Evolutionary conservation across 2,113 vertebrate species (phyloP), one percentile per base, ranked within the genome.

Genomic region (Gasterosteus nipponicus): DNA sequence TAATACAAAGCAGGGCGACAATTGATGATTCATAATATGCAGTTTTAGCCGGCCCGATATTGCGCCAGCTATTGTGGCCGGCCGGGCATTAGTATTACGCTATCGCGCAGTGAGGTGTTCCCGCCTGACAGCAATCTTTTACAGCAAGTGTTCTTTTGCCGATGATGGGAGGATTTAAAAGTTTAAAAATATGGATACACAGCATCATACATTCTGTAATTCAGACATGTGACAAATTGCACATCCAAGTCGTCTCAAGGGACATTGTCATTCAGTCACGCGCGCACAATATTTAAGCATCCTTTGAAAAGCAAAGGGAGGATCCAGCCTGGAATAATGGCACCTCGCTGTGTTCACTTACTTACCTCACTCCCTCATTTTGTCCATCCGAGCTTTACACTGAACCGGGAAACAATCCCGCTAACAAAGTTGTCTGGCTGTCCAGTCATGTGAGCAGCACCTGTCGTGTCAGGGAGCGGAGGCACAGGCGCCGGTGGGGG

Each of bases 21-120:
- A 93, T 93, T 92, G 92, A 92, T 94, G 90, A 94, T 94, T 94
- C 91, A 90, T 93, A 94, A 95, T 92, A 91, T 93, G 89, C 91
- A 91, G 88, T 93, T 94, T 94, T 92, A 93, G 91, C 89, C 89
- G 67, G 78, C 86, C 22, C 67, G 80, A 87, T 92, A 89, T 66
- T 26, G 22, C 58, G 10, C 74, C 82, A 75, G 82, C 89, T 86
- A 89, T 94, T 94, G 89, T 93, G 85, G 74, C 66, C 49, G 57
- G 51, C 72, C 70, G 80, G 73, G 87, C 86, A 90, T 93, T 93
- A 89, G 89, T 77, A 62, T 78, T 80, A 80, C 72, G 54, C 66
- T 80, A 87, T 90, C 80, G 87, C 61, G 65, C 75, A 71, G 58
- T 44, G 73, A 89, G 80, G 89, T 80, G 72, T 84, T 69, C 38